Evolutionary conservation across 2,888 invertebrate species (phyloP).

Genomic region (Mesoligia furuncula): DNA sequence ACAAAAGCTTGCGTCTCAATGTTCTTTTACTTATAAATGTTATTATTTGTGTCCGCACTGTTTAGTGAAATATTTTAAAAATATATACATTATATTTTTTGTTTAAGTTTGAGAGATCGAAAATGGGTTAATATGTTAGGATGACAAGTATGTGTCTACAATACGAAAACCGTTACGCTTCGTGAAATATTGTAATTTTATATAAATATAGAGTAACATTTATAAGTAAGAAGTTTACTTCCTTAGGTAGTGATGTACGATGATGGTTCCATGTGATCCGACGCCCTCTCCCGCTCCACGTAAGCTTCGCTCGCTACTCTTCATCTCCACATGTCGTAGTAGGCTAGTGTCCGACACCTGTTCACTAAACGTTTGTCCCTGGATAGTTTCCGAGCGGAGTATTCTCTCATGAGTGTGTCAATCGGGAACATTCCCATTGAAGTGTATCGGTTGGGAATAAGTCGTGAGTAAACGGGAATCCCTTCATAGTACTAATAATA

Average conservation of each 20-base stretch:
- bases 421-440: conserved; percentile 2
- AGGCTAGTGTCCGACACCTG: conserved; percentile 26
- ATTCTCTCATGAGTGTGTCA: conserved; percentile 1
- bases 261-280: conserved; percentile 32
- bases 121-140: conserved; percentile 32
- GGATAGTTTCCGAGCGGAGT: conserved; percentile 32
- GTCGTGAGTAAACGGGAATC: conserved; percentile 13
- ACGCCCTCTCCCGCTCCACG: conserved; percentile 11
- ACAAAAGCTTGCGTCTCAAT: conserved; percentile 36
- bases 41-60: conserved; percentile 52
- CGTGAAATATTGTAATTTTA: conserved; percentile 61
- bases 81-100: conserved; percentile 20
- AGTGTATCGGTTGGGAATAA: conserved; percentile 19
- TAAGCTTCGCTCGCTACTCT: conserved; percentile 29
- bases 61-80: conserved; percentile 31
- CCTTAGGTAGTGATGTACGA: conserved; percentile 32
- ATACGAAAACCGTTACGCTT: conserved; percentile 64
- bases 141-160: conserved; percentile 49
- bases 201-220: conserved; percentile 63
- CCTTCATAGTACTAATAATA: conserved; percentile 45
- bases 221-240: conserved; percentile 58
- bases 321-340: conserved; percentile 15
- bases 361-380: not conserved
- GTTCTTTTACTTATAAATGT: conserved; percentile 64
- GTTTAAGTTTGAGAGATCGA: conserved; percentile 40